A percentile compares a stretch with the other conserved stretches of the same genome.
Conservation (phyloP, 2,888 invertebrate genomes). For the Yponomeuta evonymella region DNA sequence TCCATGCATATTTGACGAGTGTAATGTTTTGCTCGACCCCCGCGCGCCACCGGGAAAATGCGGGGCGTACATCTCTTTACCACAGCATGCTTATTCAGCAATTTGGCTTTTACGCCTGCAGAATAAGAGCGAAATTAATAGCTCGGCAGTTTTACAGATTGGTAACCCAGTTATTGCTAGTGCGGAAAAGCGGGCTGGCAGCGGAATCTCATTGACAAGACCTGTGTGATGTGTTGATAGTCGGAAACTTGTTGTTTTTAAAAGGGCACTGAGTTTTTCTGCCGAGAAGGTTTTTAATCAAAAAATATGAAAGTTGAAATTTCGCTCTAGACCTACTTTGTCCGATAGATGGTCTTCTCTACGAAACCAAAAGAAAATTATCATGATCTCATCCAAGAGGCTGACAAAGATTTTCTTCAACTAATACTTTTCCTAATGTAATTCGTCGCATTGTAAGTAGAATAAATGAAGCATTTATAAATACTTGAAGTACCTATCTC, state of each 20-base stretch:
- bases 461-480: too few relatives aligned
- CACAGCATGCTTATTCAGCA: background rate
- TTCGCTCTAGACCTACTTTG: too few relatives aligned
- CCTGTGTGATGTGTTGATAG: background rate
- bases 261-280: background rate
- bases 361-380: too few relatives aligned
- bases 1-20: slow-evolving; percentile 1
- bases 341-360: too few relatives aligned
- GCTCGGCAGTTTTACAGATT: background rate
- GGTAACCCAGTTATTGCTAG: background rate
- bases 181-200: background rate
- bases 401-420: too few relatives aligned
- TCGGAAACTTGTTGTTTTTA: background rate
- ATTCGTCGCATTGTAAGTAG: too few relatives aligned
- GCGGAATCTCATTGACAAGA: background rate
- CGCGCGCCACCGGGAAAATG: background rate
- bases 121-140: background rate
- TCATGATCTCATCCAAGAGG: too few relatives aligned
- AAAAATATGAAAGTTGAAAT: too few relatives aligned
- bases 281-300: too few relatives aligned
- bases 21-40: background rate
- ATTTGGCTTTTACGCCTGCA: background rate
- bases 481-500: too few relatives aligned
- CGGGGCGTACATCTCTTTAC: background rate
- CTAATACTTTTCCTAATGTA: too few relatives aligned